Percentiles rank a stretch among this genome's conserved stretches.
phyloP scores from a whole-genome alignment of 2,888 invertebrate species.

The Ormyrus rosae region DNA sequence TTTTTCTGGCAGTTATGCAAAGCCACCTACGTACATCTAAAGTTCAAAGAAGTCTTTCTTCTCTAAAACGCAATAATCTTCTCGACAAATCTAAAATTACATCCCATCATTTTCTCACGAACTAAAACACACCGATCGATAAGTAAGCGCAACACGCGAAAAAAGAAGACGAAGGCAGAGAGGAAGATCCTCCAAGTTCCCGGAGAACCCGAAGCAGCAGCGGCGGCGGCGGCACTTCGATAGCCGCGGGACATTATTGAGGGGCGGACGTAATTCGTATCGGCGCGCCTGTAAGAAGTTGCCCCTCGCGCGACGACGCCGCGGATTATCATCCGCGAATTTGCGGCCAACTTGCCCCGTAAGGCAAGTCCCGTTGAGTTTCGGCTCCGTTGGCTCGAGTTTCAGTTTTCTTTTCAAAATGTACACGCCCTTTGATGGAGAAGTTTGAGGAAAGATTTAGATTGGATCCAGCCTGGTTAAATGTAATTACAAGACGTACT shows the following conservation, averaged over 20 bases:
- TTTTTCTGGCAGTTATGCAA: too few species aligned
- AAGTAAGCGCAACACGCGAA: not conserved
- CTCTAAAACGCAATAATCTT: too few species aligned
- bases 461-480: too few species aligned
- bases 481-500: too few species aligned
- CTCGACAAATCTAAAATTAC: too few species aligned
- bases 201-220: not conserved
- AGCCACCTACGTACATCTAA: too few species aligned
- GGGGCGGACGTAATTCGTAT: conserved; percentile 64
- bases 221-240: conserved; percentile 31
- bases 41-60: too few species aligned
- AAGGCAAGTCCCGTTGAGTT: conserved; percentile 31
- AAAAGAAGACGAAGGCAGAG: not conserved
- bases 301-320: conserved; percentile 21
- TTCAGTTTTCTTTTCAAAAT: too few species aligned
- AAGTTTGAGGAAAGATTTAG: too few species aligned
- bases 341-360: conserved; percentile 9
- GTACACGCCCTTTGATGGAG: too few species aligned
- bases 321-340: not conserved
- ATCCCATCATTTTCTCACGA: not conserved
- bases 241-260: conserved; percentile 61
- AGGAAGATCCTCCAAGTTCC: not conserved
- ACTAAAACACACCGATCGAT: not conserved
- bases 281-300: conserved; percentile 57
- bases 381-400: not conserved